These are phyloP conservation scores for Peromyscus eremicus DNA, from an alignment of 2,797 vertebrate species.

Conservation along the genomic window DNA sequence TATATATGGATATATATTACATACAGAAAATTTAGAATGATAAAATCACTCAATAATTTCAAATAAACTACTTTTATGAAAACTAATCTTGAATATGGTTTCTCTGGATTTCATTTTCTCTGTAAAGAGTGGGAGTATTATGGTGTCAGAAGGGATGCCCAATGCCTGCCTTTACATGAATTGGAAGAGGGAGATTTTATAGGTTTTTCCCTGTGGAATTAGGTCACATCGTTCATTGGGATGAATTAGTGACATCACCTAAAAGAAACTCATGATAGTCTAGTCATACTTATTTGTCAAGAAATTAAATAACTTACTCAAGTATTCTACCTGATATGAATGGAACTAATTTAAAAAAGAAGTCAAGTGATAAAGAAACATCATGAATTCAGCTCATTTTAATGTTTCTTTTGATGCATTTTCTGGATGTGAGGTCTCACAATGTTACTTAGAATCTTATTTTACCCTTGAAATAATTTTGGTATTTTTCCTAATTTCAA, in stretches of 20 bases:
- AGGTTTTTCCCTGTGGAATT: not conserved
- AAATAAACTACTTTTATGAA: not conserved
- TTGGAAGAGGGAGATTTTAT: not conserved
- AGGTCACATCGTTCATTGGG: not conserved
- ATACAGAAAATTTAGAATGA: not conserved
- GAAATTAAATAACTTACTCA: not conserved
- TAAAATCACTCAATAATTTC: not conserved
- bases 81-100: not conserved
- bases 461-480: not conserved
- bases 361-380: no score
- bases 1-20: no score
- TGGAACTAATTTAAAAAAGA: not conserved
- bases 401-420: not conserved
- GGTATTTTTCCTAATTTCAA: not conserved
- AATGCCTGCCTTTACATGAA: not conserved
- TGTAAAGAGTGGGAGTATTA: not conserved
- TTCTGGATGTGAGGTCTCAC: not conserved
- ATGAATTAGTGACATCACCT: accelerated
- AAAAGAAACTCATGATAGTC: not conserved
- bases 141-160: accelerated
- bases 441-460: not conserved
- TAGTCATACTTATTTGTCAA: not conserved
- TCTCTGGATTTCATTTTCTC: accelerated
- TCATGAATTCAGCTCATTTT: not conserved
- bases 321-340: not conserved